phyloP scores from a whole-genome alignment of 2,113 vertebrate genomes.

The Cyprinus carpio region DNA sequence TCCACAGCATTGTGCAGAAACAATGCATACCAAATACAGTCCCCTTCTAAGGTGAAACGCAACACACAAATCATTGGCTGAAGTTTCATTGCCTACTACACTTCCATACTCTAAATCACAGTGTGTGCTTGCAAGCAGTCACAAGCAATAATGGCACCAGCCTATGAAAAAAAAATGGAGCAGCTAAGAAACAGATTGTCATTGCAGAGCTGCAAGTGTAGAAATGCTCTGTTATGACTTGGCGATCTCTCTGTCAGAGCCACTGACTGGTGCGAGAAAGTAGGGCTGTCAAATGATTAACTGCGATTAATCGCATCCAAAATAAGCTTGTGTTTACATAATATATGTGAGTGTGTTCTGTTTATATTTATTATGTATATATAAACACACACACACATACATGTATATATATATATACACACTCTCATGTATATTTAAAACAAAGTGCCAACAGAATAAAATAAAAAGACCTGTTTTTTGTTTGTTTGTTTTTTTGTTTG shows the following conservation, averaged over 20 bases:
- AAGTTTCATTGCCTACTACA: neutral
- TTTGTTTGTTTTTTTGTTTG: no score
- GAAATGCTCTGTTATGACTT: conserved; percentile 36
- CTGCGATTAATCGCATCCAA: no score
- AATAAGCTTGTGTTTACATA: no score
- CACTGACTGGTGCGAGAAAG: conserved; percentile 4
- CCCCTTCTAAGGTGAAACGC: neutral
- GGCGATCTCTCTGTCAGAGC: conserved; percentile 14
- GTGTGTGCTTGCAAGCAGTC: neutral
- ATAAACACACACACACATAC: no score
- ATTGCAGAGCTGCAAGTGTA: neutral
- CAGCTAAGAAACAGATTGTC: conserved; percentile 18
- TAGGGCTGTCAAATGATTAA: no score
- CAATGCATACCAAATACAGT: neutral
- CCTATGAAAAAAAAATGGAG: conserved; percentile 2
- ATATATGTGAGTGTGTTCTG: no score
- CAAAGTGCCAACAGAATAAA: conserved; percentile 7
- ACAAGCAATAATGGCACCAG: neutral
- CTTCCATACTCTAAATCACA: neutral
- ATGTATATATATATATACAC: neutral
- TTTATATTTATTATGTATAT: no score
- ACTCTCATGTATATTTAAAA: conserved; percentile 16
- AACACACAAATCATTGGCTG: conserved; percentile 24
- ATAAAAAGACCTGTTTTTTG: conserved; percentile 12
- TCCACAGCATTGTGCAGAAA: conserved; percentile 20